Base-by-base conservation (phyloP, 1,140 invertebrate species). In the Drosophila teissieri region DNA sequence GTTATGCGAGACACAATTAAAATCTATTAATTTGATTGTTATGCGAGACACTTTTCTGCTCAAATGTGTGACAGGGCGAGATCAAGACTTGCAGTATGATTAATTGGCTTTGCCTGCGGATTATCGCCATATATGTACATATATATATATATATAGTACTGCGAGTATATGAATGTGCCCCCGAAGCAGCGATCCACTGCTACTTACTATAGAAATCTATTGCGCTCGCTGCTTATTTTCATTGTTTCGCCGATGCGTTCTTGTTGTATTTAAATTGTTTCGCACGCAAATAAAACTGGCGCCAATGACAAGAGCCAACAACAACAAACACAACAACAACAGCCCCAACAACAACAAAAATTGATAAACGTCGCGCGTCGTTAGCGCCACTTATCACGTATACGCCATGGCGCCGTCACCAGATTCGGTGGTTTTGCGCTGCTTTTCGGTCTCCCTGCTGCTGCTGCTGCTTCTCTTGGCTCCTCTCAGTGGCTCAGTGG, bases 381-480 rank as follows among this genome's bases (percentile, higher is more conserved):
- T 88, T 88, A 88, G 84, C 83, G 83, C 83, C 83, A 88, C 83
- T 88, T 88, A 88, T 88, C 83, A 88, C 83, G 83, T 88, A 88
- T 88, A 88, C 84, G 83, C 79, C 84, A 80, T 79, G 84, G 86
- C 79, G 79, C 64, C 49, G 48, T 12, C 17, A 42, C 31, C 42
- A 48, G 60, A 62, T 42, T 62, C 54, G 37, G 51, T 57, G 60
- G 24, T 39, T 55, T 22, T 22, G n/a, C 36, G 19, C 10, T 10
- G 19, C 10, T 44, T 19, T 42, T 42, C 31, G 53, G 24, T 5
- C 31, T 10, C 2, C 37, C 3, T 24, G 22, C 3, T 14, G 10
- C 24, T 44, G 5, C 10, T 14, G 10, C 24, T 44, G 5, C 10
- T 8, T 4, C 22, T 19, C n/a, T 27, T 27, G 5, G 27, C 27